A percentile compares a stretch with the other conserved stretches of the same genome.
Conservation (phyloP, 2,888 invertebrate genomes). For the Leptogaster cylindrica region DNA sequence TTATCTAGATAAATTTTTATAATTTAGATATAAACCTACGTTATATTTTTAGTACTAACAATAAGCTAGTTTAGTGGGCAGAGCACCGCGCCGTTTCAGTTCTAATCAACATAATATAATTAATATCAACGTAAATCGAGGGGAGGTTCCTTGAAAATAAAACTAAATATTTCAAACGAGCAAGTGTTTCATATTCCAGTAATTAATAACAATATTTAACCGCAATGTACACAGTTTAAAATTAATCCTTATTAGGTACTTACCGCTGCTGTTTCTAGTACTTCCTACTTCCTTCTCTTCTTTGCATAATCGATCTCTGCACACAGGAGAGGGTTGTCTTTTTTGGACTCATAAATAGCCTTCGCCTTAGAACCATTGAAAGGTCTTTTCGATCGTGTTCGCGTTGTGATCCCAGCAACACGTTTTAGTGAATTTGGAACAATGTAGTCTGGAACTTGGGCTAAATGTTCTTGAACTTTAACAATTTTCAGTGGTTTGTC, state of each 20-base stretch:
- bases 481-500: slow-evolving; percentile 88
- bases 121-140: slow-evolving; percentile 18
- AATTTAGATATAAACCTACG: slow-evolving; percentile 28
- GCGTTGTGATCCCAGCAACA: slow-evolving; percentile 64
- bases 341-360: slow-evolving; percentile 55
- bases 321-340: slow-evolving; percentile 58
- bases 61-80: background rate
- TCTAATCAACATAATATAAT: slow-evolving; percentile 1
- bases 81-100: background rate
- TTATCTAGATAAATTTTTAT: slow-evolving; percentile 28
- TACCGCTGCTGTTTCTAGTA: too few species aligned
- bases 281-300: slow-evolving; percentile 51
- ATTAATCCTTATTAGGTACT: too few species aligned
- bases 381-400: slow-evolving; percentile 45
- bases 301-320: slow-evolving; percentile 59
- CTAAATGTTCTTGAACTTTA: slow-evolving; percentile 80
- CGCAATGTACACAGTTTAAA: too few species aligned
- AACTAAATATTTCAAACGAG: slow-evolving; percentile 1
- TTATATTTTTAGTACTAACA: slow-evolving; percentile 26
- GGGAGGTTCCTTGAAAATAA: slow-evolving; percentile 10
- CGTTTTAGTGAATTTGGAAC: slow-evolving; percentile 78
- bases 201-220: too few species aligned
- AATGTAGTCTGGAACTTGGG: slow-evolving; percentile 92
- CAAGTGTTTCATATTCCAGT: background rate
- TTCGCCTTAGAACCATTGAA: slow-evolving; percentile 52